phyloP scores from a whole-genome alignment of 2,888 invertebrate species.

The Dynastes tityus region DNA sequence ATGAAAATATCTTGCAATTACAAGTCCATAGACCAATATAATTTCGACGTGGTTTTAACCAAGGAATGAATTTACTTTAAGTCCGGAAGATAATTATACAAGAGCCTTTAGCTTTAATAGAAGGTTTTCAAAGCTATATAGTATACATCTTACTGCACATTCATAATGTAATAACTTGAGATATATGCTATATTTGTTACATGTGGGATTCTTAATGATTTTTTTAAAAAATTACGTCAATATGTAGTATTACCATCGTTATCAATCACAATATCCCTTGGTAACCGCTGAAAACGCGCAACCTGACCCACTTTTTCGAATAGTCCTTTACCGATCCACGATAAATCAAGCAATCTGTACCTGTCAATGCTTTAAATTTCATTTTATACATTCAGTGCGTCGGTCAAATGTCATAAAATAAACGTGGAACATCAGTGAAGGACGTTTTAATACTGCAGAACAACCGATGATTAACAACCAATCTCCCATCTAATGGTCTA shows the following conservation, averaged over 20 bases:
- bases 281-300: slow-evolving; percentile 2
- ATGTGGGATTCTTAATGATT: background rate
- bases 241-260: background rate
- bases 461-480: slow-evolving; percentile 51
- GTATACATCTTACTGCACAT: too few species aligned
- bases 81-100: too few species aligned
- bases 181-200: too few species aligned
- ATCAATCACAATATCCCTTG: slow-evolving; percentile 4
- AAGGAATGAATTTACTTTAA: too few species aligned
- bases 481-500: slow-evolving; percentile 58
- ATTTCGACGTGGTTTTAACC: too few species aligned
- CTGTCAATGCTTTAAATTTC: slow-evolving; percentile 47
- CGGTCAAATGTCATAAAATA: slow-evolving; percentile 52
- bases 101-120: too few species aligned
- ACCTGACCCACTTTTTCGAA: slow-evolving; percentile 15
- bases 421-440: slow-evolving; percentile 17
- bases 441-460: slow-evolving; percentile 44
- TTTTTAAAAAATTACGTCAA: slow-evolving; percentile 5
- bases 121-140: too few species aligned
- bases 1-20: too few species aligned
- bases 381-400: slow-evolving; percentile 34
- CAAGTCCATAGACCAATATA: too few species aligned
- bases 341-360: slow-evolving; percentile 50
- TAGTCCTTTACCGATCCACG: slow-evolving; percentile 3
- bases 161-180: too few species aligned